A percentile compares a stretch with the other conserved stretches of the same genome.
Evolutionary conservation across 2,888 invertebrate genomes (phyloP).

Genomic region (Matsumyia berberina): DNA sequence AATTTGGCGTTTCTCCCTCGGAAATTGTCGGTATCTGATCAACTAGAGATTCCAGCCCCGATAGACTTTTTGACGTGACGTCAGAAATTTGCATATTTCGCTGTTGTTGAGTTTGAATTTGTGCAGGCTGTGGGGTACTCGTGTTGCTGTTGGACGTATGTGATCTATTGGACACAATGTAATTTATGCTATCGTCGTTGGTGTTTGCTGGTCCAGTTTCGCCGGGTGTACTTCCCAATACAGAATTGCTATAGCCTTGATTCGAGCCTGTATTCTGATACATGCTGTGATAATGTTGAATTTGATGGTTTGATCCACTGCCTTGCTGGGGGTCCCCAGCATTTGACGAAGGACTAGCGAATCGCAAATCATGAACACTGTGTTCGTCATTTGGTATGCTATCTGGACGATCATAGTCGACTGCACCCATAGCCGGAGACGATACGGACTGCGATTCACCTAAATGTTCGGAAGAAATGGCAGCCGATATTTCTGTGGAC

Average conservation of each 20-base stretch:
- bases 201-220: slow-evolving; percentile 38
- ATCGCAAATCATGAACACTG: slow-evolving; percentile 84
- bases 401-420: slow-evolving; percentile 90
- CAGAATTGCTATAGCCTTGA: slow-evolving; percentile 77
- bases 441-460: slow-evolving; percentile 87
- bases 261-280: slow-evolving; percentile 81
- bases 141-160: slow-evolving; percentile 62
- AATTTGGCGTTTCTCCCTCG: slow-evolving; percentile 86
- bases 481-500: slow-evolving; percentile 91
- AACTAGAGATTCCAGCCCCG: slow-evolving; percentile 94
- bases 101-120: slow-evolving; percentile 77
- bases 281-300: slow-evolving; percentile 81
- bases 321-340: slow-evolving; percentile 77
- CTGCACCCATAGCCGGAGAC: slow-evolving; percentile 87
- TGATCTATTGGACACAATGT: slow-evolving; percentile 44
- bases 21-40: slow-evolving; percentile 96
- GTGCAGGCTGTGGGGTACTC: slow-evolving; percentile 68
- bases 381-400: slow-evolving; percentile 85
- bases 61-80: slow-evolving; percentile 93
- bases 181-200: slow-evolving; percentile 53
- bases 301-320: slow-evolving; percentile 80
- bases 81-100: slow-evolving; percentile 83
- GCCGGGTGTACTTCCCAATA: slow-evolving; percentile 34
- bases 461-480: slow-evolving; percentile 89
- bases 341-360: slow-evolving; percentile 82